These are phyloP conservation scores for Actenoides lindsayi DNA, from an alignment of 2,113 vertebrate species.

Conservation along the genomic window DNA sequence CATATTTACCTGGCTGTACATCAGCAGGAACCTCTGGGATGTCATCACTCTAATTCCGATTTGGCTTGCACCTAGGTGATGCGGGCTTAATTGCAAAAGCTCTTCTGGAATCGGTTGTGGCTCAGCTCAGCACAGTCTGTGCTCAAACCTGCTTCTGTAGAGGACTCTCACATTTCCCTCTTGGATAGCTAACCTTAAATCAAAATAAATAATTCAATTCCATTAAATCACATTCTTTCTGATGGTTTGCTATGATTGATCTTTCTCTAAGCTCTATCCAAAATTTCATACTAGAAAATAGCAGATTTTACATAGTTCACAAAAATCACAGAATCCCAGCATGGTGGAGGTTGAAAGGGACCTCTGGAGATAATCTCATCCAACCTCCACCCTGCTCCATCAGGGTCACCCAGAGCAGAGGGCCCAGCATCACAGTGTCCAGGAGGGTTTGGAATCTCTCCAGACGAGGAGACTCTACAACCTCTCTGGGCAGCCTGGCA, in stretches of 20 bases:
- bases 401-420: background rate
- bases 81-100: background rate
- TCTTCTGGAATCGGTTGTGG: background rate
- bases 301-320: background rate
- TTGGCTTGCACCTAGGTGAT: background rate
- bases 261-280: background rate
- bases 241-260: background rate
- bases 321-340: background rate
- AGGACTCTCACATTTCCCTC: background rate
- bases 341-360: background rate
- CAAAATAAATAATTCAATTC: background rate
- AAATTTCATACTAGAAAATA: background rate
- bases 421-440: background rate
- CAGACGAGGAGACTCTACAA: background rate
- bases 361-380: background rate
- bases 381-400: background rate
- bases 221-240: background rate
- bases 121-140: background rate
- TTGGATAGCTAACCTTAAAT: background rate
- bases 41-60: background rate
- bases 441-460: background rate
- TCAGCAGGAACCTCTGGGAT: background rate
- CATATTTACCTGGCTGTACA: background rate
- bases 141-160: background rate
- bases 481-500: background rate